phyloP scores from a whole-genome alignment of 2,888 invertebrate genomes.

The Desoria tigrina region DNA sequence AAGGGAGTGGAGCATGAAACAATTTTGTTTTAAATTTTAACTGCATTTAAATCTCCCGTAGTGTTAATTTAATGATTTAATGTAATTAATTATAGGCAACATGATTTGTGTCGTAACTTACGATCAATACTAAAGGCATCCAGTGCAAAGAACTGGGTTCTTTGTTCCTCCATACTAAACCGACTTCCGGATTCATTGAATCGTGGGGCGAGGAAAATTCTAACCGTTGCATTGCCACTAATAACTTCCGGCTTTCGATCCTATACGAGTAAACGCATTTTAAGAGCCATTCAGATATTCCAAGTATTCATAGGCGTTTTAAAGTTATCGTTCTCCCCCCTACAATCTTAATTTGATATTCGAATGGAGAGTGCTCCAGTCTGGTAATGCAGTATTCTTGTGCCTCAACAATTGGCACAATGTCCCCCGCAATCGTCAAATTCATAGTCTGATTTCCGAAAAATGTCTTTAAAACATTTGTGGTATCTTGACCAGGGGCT shows the following conservation, averaged over 20 bases:
- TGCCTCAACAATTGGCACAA: slow-evolving; percentile 1
- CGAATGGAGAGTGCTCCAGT: slow-evolving; percentile 16
- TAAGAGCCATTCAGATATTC: no score
- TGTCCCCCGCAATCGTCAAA: slow-evolving; percentile 10
- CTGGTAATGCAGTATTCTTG: slow-evolving; percentile 22
- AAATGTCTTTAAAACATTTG: neutral
- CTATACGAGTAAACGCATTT: no score
- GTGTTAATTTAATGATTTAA: no score
- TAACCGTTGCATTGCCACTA: slow-evolving; percentile 1
- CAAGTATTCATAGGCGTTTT: no score
- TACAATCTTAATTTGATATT: slow-evolving; percentile 12
- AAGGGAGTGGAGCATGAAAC: no score
- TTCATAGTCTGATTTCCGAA: neutral
- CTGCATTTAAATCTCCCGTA: no score
- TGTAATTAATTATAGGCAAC: no score
- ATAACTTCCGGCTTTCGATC: no score
- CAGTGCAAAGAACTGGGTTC: slow-evolving; percentile 9
- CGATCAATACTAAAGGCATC: slow-evolving; percentile 4
- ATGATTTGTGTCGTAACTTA: no score
- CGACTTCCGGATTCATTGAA: slow-evolving; percentile 1
- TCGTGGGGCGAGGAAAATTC: slow-evolving; percentile 25
- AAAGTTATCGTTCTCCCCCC: no score
- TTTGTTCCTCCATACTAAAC: slow-evolving; percentile 11
- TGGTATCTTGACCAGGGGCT: neutral
- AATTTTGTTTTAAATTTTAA: no score